These are phyloP conservation scores for Parnassius apollo DNA, from an alignment of 2,888 invertebrate species.

Conservation along the genomic window DNA sequence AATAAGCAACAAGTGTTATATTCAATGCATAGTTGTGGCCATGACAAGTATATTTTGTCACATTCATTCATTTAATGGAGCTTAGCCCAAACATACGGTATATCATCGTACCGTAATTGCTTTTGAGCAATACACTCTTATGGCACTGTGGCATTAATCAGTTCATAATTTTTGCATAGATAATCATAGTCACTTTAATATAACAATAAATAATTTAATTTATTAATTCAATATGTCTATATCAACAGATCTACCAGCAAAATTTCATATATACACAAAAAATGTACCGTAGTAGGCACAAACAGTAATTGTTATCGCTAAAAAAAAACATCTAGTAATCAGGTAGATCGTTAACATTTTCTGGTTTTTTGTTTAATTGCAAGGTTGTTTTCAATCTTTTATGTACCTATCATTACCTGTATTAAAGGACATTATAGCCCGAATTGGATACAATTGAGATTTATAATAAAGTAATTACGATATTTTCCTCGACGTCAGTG, in stretches of 20 bases:
- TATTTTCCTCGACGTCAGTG: neutral
- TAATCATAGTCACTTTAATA: constrained; percentile 46
- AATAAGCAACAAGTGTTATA: constrained; percentile 43
- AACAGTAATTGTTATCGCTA: too few species aligned
- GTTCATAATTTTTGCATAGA: constrained; percentile 32
- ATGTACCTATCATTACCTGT: neutral
- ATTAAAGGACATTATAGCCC: neutral
- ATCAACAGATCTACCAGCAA: constrained; percentile 34
- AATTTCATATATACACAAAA: constrained; percentile 3
- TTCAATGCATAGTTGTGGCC: constrained; percentile 39
- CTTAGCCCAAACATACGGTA: constrained; percentile 3
- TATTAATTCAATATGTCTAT: constrained; percentile 32
- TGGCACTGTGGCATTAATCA: constrained; percentile 55
- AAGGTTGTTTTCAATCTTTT: neutral
- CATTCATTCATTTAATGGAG: constrained; percentile 1
- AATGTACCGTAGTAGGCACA: too few species aligned
- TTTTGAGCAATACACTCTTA: constrained; percentile 23
- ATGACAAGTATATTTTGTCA: constrained; percentile 20
- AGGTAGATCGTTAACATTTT: too few species aligned
- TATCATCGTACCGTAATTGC: constrained; percentile 20
- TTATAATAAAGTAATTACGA: too few species aligned
- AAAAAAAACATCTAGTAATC: too few species aligned
- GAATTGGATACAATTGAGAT: neutral
- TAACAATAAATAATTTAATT: constrained; percentile 20
- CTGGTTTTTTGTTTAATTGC: neutral